These are phyloP conservation scores for Cryptocephalus primarius DNA, from an alignment of 2,888 invertebrate species.

Conservation along the genomic window DNA sequence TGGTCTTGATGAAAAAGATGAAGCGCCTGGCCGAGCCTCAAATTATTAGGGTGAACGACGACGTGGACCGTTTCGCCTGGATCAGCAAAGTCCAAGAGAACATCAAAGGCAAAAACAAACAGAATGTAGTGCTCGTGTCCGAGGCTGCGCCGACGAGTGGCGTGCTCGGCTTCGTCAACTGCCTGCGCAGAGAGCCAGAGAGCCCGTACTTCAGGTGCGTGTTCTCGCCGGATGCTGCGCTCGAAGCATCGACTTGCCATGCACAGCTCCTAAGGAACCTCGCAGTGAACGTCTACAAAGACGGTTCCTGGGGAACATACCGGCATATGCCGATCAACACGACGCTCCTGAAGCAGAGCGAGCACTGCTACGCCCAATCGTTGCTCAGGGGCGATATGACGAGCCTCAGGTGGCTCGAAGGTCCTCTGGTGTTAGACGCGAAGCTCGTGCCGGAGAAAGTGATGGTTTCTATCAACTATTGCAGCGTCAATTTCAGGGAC, in stretches of 20 bases:
- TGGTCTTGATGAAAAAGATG: constrained; percentile 43
- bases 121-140: constrained; percentile 46
- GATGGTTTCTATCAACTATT: constrained; percentile 42
- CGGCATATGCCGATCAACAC: constrained; percentile 63
- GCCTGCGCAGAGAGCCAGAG: constrained; percentile 51
- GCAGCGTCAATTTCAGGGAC: constrained; percentile 87
- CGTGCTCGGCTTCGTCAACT: constrained; percentile 65
- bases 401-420: constrained; percentile 75
- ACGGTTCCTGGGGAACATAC: constrained; percentile 54
- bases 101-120: constrained; percentile 36
- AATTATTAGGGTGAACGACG: constrained; percentile 38
- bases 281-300: constrained; percentile 63
- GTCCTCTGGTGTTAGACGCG: constrained; percentile 33
- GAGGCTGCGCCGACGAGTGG: constrained; percentile 64
- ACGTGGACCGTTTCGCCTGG: constrained; percentile 32
- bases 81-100: constrained; percentile 37
- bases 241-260: constrained; percentile 44
- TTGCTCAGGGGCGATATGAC: constrained; percentile 75
- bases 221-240: constrained; percentile 44
- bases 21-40: constrained; percentile 19
- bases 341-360: constrained; percentile 36
- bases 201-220: constrained; percentile 37
- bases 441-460: constrained; percentile 14
- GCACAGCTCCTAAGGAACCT: constrained; percentile 61
- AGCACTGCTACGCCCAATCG: constrained; percentile 70